A percentile compares a stretch with the other conserved stretches of the same genome.
Evolutionary conservation across 2,888 invertebrate genomes (phyloP).

Genomic region (Cecidostiba fungosa): DNA sequence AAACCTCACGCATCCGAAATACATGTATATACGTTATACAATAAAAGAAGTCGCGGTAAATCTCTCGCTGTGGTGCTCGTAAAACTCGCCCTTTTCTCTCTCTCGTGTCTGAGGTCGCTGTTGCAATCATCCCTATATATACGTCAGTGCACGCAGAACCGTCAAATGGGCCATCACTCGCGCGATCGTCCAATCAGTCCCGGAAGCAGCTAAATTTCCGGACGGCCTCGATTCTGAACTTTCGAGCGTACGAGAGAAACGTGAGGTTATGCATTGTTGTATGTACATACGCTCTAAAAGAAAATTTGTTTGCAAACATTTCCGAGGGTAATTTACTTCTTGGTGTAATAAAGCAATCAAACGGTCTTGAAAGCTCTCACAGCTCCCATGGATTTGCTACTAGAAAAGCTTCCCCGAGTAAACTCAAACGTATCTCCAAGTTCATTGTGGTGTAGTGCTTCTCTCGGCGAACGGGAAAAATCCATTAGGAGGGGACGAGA

Average conservation of each 20-base stretch:
- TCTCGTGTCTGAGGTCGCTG: not conserved
- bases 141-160: constrained; percentile 2
- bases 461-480: constrained; percentile 5
- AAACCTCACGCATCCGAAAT: not conserved
- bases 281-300: no score
- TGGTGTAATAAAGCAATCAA: no score
- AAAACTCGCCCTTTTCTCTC: not conserved
- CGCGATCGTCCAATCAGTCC: constrained; percentile 59
- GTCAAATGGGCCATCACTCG: constrained; percentile 58
- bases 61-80: not conserved
- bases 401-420: not conserved
- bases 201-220: constrained; percentile 50
- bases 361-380: no score
- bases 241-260: not conserved
- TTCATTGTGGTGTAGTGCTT: not conserved
- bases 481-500: not conserved
- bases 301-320: no score
- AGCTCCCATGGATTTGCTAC: no score
- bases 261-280: no score
- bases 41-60: not conserved
- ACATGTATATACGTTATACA: no score
- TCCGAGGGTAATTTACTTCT: no score
- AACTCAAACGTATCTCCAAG: not conserved
- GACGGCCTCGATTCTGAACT: constrained; percentile 29
- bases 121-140: not conserved